Conservation (phyloP, 1,140 invertebrate species). For the Drosophila sucinea region DNA sequence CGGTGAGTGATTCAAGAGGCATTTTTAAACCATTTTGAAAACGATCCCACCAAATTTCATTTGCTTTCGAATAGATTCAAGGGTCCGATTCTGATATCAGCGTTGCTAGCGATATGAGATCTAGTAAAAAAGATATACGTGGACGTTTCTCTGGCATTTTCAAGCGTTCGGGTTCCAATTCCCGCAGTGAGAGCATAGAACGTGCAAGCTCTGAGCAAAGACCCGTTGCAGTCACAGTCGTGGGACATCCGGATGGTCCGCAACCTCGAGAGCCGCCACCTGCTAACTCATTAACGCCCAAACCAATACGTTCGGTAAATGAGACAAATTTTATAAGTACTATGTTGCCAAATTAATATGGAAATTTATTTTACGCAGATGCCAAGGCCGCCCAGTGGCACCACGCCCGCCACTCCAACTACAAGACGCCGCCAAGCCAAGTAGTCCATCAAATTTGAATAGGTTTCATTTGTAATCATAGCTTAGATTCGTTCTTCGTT, state of each 20-base stretch:
- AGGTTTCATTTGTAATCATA: constrained; percentile 56
- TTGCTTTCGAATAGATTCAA: constrained; percentile 83
- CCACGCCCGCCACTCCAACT: constrained; percentile 70
- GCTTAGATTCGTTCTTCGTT: constrained; percentile 41
- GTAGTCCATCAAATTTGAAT: constrained; percentile 45
- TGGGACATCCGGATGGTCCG: constrained; percentile 74
- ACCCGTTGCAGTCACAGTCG: constrained; percentile 77
- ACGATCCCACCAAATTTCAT: not conserved
- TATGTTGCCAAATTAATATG: not conserved
- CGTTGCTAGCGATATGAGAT: constrained; percentile 85
- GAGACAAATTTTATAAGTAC: too few relatives aligned
- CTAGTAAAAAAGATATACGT: constrained; percentile 90
- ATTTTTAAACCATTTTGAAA: not conserved
- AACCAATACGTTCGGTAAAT: constrained; percentile 75
- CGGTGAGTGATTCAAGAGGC: constrained; percentile 46
- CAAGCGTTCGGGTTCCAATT: constrained; percentile 85
- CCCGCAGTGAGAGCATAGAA: constrained; percentile 75
- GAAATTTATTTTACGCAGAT: constrained; percentile 52
- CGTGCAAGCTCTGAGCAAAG: constrained; percentile 62
- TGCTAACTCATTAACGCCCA: constrained; percentile 75
- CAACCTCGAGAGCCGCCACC: constrained; percentile 75
- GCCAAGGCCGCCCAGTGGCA: constrained; percentile 72
- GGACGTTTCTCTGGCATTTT: constrained; percentile 93
- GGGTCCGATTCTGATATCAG: constrained; percentile 92
- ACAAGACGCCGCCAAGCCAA: constrained; percentile 76